Evolutionary conservation across 2,113 vertebrate species (phyloP), one percentile per base, ranked within the genome.

Genomic region (Rynchops niger): DNA sequence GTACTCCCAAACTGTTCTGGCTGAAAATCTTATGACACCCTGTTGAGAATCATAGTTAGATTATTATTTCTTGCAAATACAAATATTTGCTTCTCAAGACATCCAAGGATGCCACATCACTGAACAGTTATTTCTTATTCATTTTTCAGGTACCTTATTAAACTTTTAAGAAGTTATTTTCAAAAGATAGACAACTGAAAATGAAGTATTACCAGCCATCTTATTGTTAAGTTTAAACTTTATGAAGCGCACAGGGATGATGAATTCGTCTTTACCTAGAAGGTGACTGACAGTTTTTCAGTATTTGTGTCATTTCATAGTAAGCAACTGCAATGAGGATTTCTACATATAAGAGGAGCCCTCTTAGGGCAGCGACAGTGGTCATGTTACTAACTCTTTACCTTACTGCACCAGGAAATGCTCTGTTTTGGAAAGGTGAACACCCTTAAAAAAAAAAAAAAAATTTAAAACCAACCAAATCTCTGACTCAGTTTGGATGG

Each of bases 21-120:
- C 85, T 97, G 91, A 96, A 98, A 97, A 96, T 97, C 92, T 94
- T 97, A 97, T 36, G 97, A 93, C 95, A 95, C 82, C 97, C 97
- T 98, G 96, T 96, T 97, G 98, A 97, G 98, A 98, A 97, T 94
- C 94, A 96, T 82, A 85, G 76, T 94, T 97, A 96, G 93, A 92
- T 98, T 98, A 97, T 95, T 94, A 96, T 97, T 98, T 97, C 94
- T 79, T 96, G 94, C 96, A 97, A 97, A 97, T 96, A 97, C 92
- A 97, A 95, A 97, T 94, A 98, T 96, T 95, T 87, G 93, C 67
- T 96, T 95, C 94, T 67, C 29, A 82, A 96, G 97, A 96, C 50
- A 94, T 78, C 90, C 71, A 91, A 88, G 45, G 38, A 96, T 63
- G 42, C 26, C 72, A 34, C 27, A 95, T 90, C 92, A 94, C 73